phyloP scores from a whole-genome alignment of 2,113 vertebrate species.

The Strix aluco region DNA sequence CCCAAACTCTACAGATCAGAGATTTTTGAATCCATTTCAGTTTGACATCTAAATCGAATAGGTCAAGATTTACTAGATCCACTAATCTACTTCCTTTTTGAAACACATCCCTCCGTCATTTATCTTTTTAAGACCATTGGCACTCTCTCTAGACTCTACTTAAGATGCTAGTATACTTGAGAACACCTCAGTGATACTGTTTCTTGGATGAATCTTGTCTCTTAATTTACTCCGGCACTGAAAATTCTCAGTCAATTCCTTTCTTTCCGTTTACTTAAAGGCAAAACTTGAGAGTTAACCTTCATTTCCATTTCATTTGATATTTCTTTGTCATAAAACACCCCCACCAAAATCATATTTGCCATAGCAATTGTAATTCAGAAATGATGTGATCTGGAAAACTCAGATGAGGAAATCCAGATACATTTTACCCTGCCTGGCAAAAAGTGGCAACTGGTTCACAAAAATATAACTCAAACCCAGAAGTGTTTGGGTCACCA shows the following conservation, averaged over 20 bases:
- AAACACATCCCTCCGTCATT: neutral
- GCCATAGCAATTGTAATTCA: neutral
- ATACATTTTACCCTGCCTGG: neutral
- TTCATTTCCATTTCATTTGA: neutral
- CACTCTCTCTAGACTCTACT: neutral
- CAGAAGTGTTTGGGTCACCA: neutral
- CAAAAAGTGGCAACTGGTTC: neutral
- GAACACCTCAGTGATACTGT: neutral
- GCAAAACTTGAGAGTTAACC: neutral
- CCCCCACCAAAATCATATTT: neutral
- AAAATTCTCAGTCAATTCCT: neutral
- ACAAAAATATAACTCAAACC: neutral
- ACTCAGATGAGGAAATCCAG: neutral
- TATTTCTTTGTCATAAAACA: neutral
- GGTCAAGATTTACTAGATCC: neutral
- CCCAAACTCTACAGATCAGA: neutral
- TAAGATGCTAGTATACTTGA: neutral
- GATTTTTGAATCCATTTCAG: neutral
- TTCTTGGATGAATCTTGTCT: neutral
- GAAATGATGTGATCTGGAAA: neutral
- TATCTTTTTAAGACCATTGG: neutral
- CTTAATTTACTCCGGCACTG: neutral
- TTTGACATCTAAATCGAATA: neutral
- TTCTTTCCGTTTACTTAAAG: neutral
- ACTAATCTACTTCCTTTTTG: neutral